Evolutionary conservation across 1,140 invertebrate species (phyloP).

Genomic region (Drosophila athabasca): DNA sequence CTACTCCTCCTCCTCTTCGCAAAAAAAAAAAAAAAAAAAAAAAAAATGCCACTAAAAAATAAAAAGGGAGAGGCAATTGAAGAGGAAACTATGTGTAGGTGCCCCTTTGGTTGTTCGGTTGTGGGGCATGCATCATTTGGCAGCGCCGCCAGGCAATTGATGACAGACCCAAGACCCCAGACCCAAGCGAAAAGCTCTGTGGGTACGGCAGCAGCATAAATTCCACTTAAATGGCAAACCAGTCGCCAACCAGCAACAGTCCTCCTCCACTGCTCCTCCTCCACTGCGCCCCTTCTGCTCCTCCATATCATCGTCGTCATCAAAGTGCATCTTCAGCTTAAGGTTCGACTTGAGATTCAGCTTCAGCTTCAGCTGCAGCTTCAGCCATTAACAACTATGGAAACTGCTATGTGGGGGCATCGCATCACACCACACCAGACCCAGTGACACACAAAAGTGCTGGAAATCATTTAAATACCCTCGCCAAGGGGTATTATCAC

Average conservation of each 20-base stretch:
- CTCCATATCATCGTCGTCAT: slow-evolving; percentile 31
- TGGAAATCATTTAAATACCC: slow-evolving; percentile 8
- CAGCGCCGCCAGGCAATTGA: slow-evolving; percentile 59
- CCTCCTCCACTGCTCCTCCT: slow-evolving; percentile 1
- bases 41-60: slow-evolving; percentile 2
- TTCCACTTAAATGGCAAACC: slow-evolving; percentile 78
- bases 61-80: neutral
- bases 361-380: slow-evolving; percentile 17
- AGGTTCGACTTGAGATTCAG: slow-evolving; percentile 16
- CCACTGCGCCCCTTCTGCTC: neutral
- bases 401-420: slow-evolving; percentile 72
- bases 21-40: no score
- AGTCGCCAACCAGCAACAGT: slow-evolving; percentile 33
- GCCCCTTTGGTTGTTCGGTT: no score
- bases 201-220: slow-evolving; percentile 48
- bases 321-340: slow-evolving; percentile 58
- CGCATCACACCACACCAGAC: slow-evolving; percentile 4
- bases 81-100: neutral
- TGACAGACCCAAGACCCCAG: slow-evolving; percentile 35
- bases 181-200: slow-evolving; percentile 16
- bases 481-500: neutral
- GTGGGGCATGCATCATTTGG: slow-evolving; percentile 65
- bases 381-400: slow-evolving; percentile 67
- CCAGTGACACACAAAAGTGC: slow-evolving; percentile 75
- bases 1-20: slow-evolving; percentile 14